Percentiles rank a stretch among this genome's conserved stretches.
Evolutionary conservation across 2,888 invertebrate species (phyloP).

Genomic region (Thyatira batis): DNA sequence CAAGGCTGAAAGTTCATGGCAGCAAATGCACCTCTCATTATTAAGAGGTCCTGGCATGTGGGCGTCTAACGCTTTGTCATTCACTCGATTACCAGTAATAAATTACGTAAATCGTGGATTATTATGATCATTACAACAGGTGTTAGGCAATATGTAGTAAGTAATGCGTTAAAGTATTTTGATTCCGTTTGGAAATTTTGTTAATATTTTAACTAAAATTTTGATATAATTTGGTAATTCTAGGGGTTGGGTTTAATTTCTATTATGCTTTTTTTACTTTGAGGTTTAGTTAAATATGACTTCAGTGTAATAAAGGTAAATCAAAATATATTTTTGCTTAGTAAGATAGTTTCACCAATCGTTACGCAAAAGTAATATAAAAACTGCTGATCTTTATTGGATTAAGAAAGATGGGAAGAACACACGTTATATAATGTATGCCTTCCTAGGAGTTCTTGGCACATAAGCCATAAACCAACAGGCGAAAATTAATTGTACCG

Average conservation of each 20-base stretch:
- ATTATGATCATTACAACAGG: constrained; percentile 21
- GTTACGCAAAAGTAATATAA: too few relatives aligned
- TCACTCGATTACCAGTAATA: constrained; percentile 31
- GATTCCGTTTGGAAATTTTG: neutral
- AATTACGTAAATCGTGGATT: constrained; percentile 42
- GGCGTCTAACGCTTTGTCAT: constrained; percentile 25
- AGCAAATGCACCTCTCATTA: constrained; percentile 16
- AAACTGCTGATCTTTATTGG: neutral
- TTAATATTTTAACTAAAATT: too few relatives aligned
- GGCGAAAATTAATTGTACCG: neutral
- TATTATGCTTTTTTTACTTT: neutral
- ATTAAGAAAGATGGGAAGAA: neutral
- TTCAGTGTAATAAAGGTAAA: neutral
- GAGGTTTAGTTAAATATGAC: neutral
- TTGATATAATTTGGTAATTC: too few relatives aligned
- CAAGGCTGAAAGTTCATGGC: constrained; percentile 32
- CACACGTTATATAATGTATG: neutral
- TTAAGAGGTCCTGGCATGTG: neutral
- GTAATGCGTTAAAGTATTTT: neutral
- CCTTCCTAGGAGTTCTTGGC: neutral
- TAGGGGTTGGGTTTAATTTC: neutral
- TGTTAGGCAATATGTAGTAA: constrained; percentile 37
- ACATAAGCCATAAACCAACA: neutral
- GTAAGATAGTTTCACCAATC: too few relatives aligned
- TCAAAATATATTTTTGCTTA: neutral